Percentiles rank a stretch among this genome's conserved stretches.
These are phyloP conservation scores for Sterna hirundo DNA, from an alignment of 2,113 vertebrate species.

Conservation along the genomic window DNA sequence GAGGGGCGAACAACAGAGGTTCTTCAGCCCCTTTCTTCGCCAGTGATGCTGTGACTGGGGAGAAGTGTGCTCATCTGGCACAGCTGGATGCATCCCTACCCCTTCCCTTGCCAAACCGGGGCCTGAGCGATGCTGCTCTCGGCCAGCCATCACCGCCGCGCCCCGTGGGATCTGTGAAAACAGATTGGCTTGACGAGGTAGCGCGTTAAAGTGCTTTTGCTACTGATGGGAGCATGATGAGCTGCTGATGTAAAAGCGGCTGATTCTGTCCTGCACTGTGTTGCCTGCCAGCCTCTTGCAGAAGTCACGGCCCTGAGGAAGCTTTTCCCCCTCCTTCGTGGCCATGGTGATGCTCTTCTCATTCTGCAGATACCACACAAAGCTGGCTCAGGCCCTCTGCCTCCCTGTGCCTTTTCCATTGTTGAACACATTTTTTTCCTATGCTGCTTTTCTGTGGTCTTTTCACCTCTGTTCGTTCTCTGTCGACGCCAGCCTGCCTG, in stretches of 20 bases:
- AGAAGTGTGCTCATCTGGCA: background rate
- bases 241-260: background rate
- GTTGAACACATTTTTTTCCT: fast-evolving
- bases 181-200: background rate
- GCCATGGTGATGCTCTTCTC: background rate
- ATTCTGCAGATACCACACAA: background rate
- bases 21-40: background rate
- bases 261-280: background rate
- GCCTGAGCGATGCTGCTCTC: background rate
- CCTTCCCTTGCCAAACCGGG: background rate
- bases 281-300: background rate
- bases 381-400: background rate
- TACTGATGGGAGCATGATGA: background rate
- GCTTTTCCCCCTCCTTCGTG: background rate
- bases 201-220: background rate
- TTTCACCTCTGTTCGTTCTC: background rate
- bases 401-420: background rate
- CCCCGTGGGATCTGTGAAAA: background rate
- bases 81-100: fast-evolving
- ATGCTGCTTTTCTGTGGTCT: background rate
- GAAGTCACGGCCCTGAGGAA: fast-evolving
- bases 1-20: fast-evolving
- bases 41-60: background rate
- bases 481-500: background rate
- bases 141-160: background rate